Percentiles rank a stretch among this genome's conserved stretches.
phyloP scores from a whole-genome alignment of 1,140 invertebrate genomes.

The Arion vulgaris region DNA sequence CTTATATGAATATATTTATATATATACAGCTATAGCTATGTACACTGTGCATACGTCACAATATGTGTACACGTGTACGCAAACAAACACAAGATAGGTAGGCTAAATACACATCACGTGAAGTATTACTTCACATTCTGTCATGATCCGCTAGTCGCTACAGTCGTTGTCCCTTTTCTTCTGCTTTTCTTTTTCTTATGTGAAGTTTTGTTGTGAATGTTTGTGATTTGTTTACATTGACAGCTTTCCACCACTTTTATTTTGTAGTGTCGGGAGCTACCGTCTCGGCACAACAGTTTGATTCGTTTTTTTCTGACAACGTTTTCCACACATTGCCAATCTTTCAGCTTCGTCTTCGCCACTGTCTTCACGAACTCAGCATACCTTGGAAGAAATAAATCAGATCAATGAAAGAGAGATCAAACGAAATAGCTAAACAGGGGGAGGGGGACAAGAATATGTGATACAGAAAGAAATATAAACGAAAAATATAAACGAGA shows the following conservation, averaged over 20 bases:
- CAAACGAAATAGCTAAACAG: no score
- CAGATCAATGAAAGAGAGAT: no score
- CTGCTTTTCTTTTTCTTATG: conserved; percentile 27
- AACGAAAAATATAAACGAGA: no score
- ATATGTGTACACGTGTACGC: no score
- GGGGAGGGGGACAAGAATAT: no score
- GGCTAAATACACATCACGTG: no score
- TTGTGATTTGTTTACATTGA: conserved; percentile 53
- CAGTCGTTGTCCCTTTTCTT: conserved; percentile 23
- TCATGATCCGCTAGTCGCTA: not conserved
- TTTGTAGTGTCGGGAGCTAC: conserved; percentile 57
- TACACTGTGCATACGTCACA: no score
- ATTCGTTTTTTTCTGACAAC: conserved; percentile 57
- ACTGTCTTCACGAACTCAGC: conserved; percentile 66
- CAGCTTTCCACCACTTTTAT: conserved; percentile 66
- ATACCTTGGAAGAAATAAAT: conserved; percentile 45
- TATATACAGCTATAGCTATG: no score
- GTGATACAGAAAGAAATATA: no score
- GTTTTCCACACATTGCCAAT: conserved; percentile 69
- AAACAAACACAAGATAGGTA: no score
- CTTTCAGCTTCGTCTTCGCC: conserved; percentile 53
- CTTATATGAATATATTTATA: no score
- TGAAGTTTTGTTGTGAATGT: conserved; percentile 47
- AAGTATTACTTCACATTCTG: no score
- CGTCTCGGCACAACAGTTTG: conserved; percentile 65